phyloP scores from a whole-genome alignment of 2,797 vertebrate species.

The Chrosomus eos region DNA sequence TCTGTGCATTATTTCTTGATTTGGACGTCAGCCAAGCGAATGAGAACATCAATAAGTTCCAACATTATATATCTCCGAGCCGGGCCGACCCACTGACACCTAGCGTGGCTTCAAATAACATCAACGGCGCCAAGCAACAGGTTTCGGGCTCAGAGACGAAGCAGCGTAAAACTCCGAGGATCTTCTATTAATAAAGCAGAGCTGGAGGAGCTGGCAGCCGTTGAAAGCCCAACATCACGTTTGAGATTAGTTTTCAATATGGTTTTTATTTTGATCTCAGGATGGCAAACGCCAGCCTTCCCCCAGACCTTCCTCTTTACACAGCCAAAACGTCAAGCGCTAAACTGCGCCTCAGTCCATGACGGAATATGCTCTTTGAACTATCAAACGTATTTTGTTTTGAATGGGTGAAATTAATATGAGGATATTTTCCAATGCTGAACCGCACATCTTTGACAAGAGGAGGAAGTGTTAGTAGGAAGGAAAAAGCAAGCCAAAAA shows the following conservation, averaged over 20 bases:
- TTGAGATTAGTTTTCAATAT: constrained; percentile 36
- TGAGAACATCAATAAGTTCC: constrained; percentile 69
- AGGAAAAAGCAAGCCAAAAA: not conserved
- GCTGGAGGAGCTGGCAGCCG: constrained; percentile 58
- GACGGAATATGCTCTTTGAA: constrained; percentile 58
- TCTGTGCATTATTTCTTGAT: constrained; percentile 56
- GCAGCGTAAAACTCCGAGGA: constrained; percentile 51
- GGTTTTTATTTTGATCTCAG: constrained; percentile 38
- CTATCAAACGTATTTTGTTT: constrained; percentile 33
- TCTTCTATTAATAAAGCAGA: constrained; percentile 55
- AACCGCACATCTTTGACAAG: constrained; percentile 34
- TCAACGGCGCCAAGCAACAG: constrained; percentile 52
- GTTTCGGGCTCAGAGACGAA: constrained; percentile 52
- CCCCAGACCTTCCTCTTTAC: constrained; percentile 46
- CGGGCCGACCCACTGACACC: constrained; percentile 57
- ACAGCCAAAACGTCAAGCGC: constrained; percentile 45
- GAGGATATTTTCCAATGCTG: constrained; percentile 30
- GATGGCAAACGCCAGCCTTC: constrained; percentile 30
- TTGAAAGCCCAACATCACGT: constrained; percentile 51
- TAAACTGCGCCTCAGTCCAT: constrained; percentile 50
- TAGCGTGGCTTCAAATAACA: constrained; percentile 54
- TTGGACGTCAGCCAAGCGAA: constrained; percentile 70
- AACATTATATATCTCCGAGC: constrained; percentile 51
- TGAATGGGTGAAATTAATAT: constrained; percentile 34
- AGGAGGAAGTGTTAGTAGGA: constrained; percentile 13